These are phyloP conservation scores for Phytoseiulus persimilis DNA, from an alignment of 2,888 invertebrate genomes.

Conservation along the genomic window DNA sequence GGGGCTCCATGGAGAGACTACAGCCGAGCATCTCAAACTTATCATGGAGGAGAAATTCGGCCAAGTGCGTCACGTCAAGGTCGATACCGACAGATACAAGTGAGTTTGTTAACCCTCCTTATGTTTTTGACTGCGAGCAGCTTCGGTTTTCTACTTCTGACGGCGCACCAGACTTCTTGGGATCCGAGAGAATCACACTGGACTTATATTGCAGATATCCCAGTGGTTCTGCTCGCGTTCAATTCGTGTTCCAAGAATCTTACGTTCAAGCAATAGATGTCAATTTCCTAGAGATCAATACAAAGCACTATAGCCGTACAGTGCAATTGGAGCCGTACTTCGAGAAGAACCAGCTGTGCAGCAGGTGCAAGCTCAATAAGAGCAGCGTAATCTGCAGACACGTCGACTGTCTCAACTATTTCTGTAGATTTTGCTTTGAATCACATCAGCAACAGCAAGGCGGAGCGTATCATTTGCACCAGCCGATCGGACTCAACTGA, in stretches of 20 bases:
- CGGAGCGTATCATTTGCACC: neutral
- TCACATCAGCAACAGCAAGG: neutral
- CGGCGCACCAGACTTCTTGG: too few relatives aligned
- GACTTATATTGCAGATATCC: neutral
- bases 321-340: neutral
- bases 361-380: neutral
- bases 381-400: neutral
- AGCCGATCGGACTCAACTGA: neutral
- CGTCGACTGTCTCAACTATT: neutral
- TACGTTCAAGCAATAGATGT: neutral
- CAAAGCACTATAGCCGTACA: neutral
- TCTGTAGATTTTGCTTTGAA: neutral
- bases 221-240: neutral
- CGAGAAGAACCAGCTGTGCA: neutral
- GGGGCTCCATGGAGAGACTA: constrained; percentile 84
- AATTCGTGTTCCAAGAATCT: neutral
- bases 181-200: too few relatives aligned
- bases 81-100: constrained; percentile 91
- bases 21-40: constrained; percentile 77
- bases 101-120: constrained; percentile 51
- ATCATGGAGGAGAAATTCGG: constrained; percentile 94
- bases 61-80: constrained; percentile 88
- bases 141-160: too few relatives aligned
- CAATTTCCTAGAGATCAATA: neutral
- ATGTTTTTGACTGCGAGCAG: too few relatives aligned